Conservation (phyloP, 2,113 vertebrate genomes). For the Bos taurus region DNA sequence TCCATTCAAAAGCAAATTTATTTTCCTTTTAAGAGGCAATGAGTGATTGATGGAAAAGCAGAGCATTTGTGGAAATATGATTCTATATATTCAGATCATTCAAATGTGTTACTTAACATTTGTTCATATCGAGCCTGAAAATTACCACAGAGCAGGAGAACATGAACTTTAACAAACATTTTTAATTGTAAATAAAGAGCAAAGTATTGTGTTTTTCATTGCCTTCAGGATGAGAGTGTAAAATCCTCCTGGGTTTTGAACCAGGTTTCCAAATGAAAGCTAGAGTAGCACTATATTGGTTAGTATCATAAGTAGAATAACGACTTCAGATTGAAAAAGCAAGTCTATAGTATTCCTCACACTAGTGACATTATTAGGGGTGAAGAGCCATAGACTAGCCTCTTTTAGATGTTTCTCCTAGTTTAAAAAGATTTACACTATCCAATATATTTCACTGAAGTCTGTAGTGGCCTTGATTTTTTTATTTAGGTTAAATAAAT, state of each 20-base stretch:
- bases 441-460: neutral
- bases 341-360: neutral
- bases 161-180: neutral
- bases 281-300: neutral
- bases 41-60: neutral
- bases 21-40: conserved; percentile 13
- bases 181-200: neutral
- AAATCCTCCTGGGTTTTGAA: neutral
- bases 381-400: neutral
- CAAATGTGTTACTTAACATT: neutral
- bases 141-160: neutral
- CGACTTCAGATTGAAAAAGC: neutral
- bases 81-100: neutral
- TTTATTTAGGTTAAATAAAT: neutral
- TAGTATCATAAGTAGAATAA: neutral
- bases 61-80: neutral
- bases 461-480: neutral
- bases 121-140: neutral
- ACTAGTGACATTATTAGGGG: neutral
- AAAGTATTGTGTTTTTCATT: neutral
- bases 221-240: neutral
- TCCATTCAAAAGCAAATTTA: neutral
- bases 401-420: neutral
- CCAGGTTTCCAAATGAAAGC: neutral
- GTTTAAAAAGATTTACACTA: neutral